Evolutionary conservation across 2,113 vertebrate genomes (phyloP).

Genomic region (Pithys albifrons): DNA sequence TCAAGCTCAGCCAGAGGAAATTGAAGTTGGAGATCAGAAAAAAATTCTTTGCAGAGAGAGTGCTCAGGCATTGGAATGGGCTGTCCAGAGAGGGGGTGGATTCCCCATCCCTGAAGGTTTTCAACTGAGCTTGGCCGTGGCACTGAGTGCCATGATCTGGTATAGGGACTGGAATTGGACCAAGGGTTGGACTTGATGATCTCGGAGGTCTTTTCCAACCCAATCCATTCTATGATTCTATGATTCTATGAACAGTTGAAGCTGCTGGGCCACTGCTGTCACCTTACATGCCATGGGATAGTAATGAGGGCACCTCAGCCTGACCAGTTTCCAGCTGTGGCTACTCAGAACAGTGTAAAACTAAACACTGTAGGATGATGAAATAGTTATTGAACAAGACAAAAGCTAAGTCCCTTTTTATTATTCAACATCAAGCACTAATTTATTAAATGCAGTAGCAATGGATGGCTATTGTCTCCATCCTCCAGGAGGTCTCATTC

Average conservation of each 20-base stretch:
- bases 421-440: background rate
- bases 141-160: no score
- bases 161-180: no score
- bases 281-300: fast-evolving
- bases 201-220: no score
- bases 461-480: background rate
- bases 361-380: background rate
- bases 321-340: background rate
- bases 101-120: no score
- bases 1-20: no score
- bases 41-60: no score
- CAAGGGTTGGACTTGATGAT: no score
- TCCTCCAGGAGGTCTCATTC: background rate
- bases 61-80: no score
- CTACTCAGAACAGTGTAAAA: background rate
- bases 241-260: background rate
- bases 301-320: background rate
- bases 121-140: no score
- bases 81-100: no score
- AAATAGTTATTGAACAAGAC: background rate
- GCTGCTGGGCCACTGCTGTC: background rate
- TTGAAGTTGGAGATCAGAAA: no score
- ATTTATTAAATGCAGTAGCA: background rate
- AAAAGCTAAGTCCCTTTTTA: background rate
- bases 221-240: no score